These are phyloP conservation scores for Carlito syrichta DNA, from an alignment of 2,113 vertebrate genomes.

Conservation along the genomic window DNA sequence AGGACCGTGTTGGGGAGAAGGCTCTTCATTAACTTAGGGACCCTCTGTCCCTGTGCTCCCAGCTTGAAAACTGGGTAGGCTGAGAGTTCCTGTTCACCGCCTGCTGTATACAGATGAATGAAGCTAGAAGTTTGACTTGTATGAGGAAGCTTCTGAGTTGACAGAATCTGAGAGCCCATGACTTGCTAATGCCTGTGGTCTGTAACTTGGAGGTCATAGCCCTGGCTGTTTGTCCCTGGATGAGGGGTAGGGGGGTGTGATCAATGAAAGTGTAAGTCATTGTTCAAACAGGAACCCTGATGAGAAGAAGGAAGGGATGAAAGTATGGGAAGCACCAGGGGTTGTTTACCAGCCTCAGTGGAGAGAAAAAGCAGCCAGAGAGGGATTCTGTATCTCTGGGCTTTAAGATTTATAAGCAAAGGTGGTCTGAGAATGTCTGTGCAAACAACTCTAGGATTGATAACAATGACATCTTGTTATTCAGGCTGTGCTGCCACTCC, in stretches of 20 bases:
- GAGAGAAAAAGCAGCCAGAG: neutral
- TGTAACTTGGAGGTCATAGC: neutral
- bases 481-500: neutral
- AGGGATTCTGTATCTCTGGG: neutral
- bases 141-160: neutral
- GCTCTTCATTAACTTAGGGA: neutral
- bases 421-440: neutral
- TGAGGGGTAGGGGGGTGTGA: rapidly evolving
- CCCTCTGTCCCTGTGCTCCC: neutral
- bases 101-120: slow-evolving; percentile 53
- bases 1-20: neutral
- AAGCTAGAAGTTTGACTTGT: slow-evolving; percentile 59
- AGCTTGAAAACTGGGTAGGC: neutral
- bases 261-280: neutral
- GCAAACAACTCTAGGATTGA: rapidly evolving
- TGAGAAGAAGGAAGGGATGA: neutral
- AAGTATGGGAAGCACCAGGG: neutral
- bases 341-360: neutral
- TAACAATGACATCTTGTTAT: too few species aligned
- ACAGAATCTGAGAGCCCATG: slow-evolving; percentile 45
- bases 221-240: rapidly evolving
- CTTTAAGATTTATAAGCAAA: neutral
- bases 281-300: neutral
- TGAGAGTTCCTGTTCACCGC: neutral
- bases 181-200: slow-evolving; percentile 70